Percentiles rank a stretch among this genome's conserved stretches.
Conservation (phyloP, 2,888 invertebrate genomes). For the Cordilura impudica region DNA sequence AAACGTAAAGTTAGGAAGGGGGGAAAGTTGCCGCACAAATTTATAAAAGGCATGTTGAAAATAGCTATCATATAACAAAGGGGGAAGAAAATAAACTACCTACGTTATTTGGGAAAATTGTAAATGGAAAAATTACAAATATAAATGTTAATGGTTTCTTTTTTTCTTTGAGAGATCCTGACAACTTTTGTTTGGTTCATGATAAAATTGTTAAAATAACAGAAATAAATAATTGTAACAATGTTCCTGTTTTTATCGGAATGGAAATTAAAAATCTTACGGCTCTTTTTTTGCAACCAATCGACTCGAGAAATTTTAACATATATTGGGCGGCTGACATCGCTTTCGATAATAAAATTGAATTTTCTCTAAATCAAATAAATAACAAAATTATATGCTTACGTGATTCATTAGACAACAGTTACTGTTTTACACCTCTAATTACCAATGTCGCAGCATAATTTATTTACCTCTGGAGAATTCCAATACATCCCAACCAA, state of each 20-base stretch:
- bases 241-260: conserved; percentile 20
- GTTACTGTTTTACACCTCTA: conserved; percentile 25
- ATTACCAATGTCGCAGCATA: conserved; percentile 39
- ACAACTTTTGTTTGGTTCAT: conserved; percentile 34
- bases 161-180: conserved; percentile 29
- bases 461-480: conserved; percentile 20
- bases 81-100: conserved; percentile 30
- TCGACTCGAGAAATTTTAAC: conserved; percentile 33
- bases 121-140: conserved; percentile 37
- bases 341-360: conserved; percentile 34
- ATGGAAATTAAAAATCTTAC: conserved; percentile 3
- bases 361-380: conserved; percentile 49
- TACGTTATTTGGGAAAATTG: conserved; percentile 17
- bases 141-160: conserved; percentile 15
- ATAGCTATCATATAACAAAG: conserved; percentile 30
- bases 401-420: conserved; percentile 15
- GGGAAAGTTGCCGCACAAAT: conserved; percentile 42
- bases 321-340: conserved; percentile 50
- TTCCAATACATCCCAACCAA: conserved; percentile 28
- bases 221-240: conserved; percentile 31
- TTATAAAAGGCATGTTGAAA: conserved; percentile 47
- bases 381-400: conserved; percentile 39
- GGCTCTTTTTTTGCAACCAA: conserved; percentile 41
- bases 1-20: conserved; percentile 47
- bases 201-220: conserved; percentile 44